Percentiles rank a stretch among this genome's conserved stretches.
phyloP scores from a whole-genome alignment of 2,888 invertebrate species.

The Alloplasta piceator region DNA sequence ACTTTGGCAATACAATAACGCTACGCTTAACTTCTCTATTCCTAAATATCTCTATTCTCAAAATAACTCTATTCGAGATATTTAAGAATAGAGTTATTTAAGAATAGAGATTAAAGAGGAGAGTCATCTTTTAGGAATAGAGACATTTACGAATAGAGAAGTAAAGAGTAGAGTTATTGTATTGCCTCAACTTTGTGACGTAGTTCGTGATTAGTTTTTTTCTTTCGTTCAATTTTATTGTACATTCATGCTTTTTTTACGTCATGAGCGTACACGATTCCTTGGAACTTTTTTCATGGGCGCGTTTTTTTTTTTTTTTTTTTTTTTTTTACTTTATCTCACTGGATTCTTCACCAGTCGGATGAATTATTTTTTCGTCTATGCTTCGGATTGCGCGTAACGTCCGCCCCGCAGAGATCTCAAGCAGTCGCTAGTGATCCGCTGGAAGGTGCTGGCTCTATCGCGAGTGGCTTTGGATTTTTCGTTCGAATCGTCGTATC shows the following conservation, averaged over 20 bases:
- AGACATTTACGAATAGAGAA: too few species aligned
- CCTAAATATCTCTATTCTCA: too few species aligned
- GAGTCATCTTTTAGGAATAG: too few species aligned
- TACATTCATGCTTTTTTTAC: conserved; percentile 37
- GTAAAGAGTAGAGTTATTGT: too few species aligned
- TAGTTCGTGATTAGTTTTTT: background rate
- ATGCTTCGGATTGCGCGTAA: conserved; percentile 39
- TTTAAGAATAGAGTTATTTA: too few species aligned
- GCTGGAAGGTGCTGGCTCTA: conserved; percentile 65
- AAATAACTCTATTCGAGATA: too few species aligned
- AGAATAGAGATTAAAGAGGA: too few species aligned
- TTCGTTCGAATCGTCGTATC: conserved; percentile 32
- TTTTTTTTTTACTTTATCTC: conserved; percentile 15
- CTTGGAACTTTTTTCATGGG: conserved; percentile 18
- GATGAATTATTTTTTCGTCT: conserved; percentile 15
- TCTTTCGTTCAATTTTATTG: conserved; percentile 18
- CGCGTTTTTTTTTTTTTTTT: conserved; percentile 42
- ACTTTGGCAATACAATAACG: too few species aligned
- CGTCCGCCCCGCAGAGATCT: conserved; percentile 21
- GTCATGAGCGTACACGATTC: conserved; percentile 26
- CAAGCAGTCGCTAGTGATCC: conserved; percentile 52
- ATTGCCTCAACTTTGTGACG: conserved; percentile 16
- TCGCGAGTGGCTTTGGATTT: conserved; percentile 62
- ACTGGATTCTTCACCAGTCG: conserved; percentile 9
- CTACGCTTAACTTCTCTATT: too few species aligned